Evolutionary conservation across 2,113 vertebrate genomes (phyloP), one percentile per base, ranked within the genome.

Genomic region (Phylloscopus trochilus): DNA sequence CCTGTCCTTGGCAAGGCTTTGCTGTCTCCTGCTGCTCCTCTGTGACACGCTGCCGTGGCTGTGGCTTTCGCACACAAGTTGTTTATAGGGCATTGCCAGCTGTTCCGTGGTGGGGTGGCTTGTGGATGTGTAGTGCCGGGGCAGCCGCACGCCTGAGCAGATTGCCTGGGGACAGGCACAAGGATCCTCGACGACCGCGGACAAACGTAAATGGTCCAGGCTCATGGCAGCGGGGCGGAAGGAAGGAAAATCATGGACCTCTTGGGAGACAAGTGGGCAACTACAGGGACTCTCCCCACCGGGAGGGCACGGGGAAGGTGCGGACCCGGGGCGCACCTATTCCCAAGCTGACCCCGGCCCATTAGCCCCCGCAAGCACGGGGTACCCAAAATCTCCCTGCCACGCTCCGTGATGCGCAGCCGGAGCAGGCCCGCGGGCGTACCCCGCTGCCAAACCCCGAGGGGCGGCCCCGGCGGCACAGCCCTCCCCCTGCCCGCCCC

Each of bases 401-500:
- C 31, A 2, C 1, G 14, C 22, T 33, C 22, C 37, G 5, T 1
- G 53, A 20, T 2, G 37, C 35, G 21, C 59, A 4, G 31, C 66
- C 53, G 31, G 28, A 6, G 15, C 20, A 15, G 28, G 35, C 37
- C 24, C 17, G n/a, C 76, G 20, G 20, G 16, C 22, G 18, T 33
- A 46, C 79, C 58, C 68, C 33, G 41, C 85, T 14, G 87, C 85
- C 89, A 88, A 76, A 83, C 74, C 82, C 78, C 80, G 91, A 90
- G 93, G 79, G 91, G 95, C 93, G 93, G 93, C 93, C 91, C 91
- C 86, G 74, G 92, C 92, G 92, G 94, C 86, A 67, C 86, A 89
- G 92, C 95, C 92, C 90, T 85, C 94, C 94, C 95, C 82, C 72
- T 80, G 85, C 94, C 94, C 94, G 94, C 94, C 94, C 95, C 82